Conservation (phyloP, 2,113 vertebrate genomes). For the Microcebus jonahi region DNA sequence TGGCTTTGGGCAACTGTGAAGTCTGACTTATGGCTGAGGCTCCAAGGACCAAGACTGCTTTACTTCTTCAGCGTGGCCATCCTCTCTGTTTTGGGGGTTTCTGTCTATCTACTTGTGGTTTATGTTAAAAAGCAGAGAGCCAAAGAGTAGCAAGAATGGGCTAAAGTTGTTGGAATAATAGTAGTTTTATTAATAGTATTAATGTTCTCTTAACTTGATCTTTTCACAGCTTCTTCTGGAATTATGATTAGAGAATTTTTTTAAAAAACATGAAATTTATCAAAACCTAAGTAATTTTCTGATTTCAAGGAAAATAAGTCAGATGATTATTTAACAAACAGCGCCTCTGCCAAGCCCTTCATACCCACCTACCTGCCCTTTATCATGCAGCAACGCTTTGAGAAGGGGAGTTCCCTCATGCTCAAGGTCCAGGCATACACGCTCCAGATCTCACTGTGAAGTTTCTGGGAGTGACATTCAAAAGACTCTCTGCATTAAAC, state of each 20-base stretch:
- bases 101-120: rapidly evolving
- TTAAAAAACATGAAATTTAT: background rate
- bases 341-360: rapidly evolving
- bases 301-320: background rate
- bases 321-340: background rate
- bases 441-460: no score
- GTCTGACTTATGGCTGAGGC: background rate
- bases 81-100: background rate
- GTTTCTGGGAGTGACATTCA: no score
- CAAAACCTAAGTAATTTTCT: background rate
- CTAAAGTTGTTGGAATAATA: background rate
- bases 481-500: background rate
- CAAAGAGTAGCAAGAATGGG: no score
- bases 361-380: background rate
- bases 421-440: rapidly evolving
- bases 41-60: background rate
- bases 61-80: rapidly evolving
- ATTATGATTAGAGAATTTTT: background rate
- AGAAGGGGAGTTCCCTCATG: background rate
- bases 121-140: background rate
- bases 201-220: background rate
- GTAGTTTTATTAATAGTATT: background rate
- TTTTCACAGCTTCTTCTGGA: background rate
- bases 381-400: rapidly evolving
- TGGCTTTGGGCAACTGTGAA: background rate